These are phyloP conservation scores for Lamprologus ornatipinnis DNA, from an alignment of 2,113 vertebrate species.

Conservation along the genomic window DNA sequence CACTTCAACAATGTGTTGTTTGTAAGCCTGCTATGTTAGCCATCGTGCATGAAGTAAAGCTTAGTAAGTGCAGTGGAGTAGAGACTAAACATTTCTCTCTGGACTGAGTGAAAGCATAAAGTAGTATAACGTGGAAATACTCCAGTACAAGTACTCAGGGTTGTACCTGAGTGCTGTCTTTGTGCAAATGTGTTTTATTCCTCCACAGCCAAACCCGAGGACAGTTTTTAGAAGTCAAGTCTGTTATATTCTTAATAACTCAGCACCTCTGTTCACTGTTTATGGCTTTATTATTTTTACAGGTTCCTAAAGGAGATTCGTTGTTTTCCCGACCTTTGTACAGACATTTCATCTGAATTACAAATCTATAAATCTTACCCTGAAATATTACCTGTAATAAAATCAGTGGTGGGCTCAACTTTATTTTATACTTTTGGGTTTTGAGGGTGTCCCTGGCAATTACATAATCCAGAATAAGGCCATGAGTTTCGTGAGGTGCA, in stretches of 20 bases:
- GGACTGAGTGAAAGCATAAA: not conserved
- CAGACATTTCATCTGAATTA: not conserved
- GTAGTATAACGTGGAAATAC: not conserved
- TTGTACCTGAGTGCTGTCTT: not conserved
- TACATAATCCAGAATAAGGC: not conserved
- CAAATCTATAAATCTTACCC: not conserved
- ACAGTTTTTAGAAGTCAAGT: not conserved
- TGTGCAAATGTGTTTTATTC: not conserved
- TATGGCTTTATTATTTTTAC: not conserved
- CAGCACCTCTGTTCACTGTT: rapidly evolving
- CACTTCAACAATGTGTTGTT: not conserved
- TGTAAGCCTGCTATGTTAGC: not conserved
- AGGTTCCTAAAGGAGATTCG: not conserved
- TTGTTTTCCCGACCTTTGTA: not conserved
- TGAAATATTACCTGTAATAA: not conserved
- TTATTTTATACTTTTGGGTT: not conserved
- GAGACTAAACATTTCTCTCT: not conserved
- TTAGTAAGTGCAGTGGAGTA: not conserved
- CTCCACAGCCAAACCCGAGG: not conserved
- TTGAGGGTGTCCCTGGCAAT: not conserved
- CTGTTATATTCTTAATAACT: not conserved
- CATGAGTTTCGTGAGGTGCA: not conserved
- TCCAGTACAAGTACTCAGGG: not conserved
- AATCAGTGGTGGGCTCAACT: not conserved
- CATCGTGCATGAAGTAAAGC: not conserved